These are phyloP conservation scores for Lottia gigantea DNA, from an alignment of 2,888 invertebrate species.

Conservation along the genomic window DNA sequence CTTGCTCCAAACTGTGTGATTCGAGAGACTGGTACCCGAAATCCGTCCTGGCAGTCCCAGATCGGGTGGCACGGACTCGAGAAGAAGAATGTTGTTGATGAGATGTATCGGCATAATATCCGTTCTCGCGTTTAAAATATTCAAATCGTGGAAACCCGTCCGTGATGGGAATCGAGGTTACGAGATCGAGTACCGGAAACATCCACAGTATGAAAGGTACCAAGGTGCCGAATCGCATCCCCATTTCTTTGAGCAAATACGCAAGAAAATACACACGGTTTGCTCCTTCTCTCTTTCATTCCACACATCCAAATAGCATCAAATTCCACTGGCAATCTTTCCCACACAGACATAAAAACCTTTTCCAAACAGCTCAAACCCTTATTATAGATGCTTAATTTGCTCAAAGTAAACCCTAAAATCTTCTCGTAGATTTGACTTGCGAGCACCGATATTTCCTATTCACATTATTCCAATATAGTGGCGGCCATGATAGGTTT, in stretches of 20 bases:
- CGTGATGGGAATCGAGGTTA: background rate
- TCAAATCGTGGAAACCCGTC: constrained; percentile 8
- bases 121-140: background rate
- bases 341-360: background rate
- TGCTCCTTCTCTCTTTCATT: constrained; percentile 1
- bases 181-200: background rate
- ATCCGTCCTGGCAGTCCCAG: background rate
- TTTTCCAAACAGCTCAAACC: too few species aligned
- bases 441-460: too few species aligned
- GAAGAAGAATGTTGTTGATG: constrained; percentile 4
- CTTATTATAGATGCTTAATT: too few species aligned
- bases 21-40: background rate
- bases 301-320: background rate
- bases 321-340: background rate
- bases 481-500: too few species aligned
- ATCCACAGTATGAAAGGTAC: background rate
- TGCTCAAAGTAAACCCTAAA: too few species aligned
- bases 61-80: constrained; percentile 4
- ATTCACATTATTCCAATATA: too few species aligned
- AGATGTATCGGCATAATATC: constrained; percentile 3
- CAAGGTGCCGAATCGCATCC: background rate
- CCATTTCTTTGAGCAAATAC: background rate
- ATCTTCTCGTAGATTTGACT: too few species aligned
- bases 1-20: background rate
- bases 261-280: background rate